Evolutionary conservation across 2,888 invertebrate species (phyloP), one percentile per base, ranked within the genome.

Genomic region (Drosophila quinaria): DNA sequence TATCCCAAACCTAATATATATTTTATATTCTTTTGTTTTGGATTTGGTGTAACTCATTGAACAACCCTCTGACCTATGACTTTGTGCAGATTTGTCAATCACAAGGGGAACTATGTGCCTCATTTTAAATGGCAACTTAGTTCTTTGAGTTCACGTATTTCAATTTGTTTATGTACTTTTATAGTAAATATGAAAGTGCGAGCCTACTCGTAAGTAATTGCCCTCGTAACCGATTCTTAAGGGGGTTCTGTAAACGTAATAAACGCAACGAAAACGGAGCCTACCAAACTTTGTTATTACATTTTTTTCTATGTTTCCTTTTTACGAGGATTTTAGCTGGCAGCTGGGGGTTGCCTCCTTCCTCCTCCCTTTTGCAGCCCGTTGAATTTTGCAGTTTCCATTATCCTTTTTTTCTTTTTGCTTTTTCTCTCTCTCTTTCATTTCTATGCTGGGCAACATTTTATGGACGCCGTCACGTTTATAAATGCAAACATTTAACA

Each of bases 401-500:
- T 74, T 75, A 74, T 74, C 70, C 74, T 56, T 74, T 73, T 62
- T 56, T 49, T 47, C 50, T 6, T 33, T 15, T 33, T 17, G 4
- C 17, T 33, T 11, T 17, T 22, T 35, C 5, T 15, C 6, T 9
- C 13, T 31, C 29, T 25, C 5, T 8, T 17, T 39, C 42, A 25
- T 17, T 46, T n/a, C 33, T n/a, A 41, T 39, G 39, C 10, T 15
- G 52, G 25, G 61, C 65, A 41, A 64, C 74, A 58, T 76, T 79
- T 79, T 73, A 79, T 70, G 70, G 54, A 61, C 66, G 67, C 71
- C 80, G 72, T 74, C 84, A 80, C 80, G 76, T 74, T 71, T 79
- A 69, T 74, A 81, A 80, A 84, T 72, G 82, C 80, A 87, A 84
- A 84, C 76, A 78, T 77, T 82, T 81, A 77, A 62, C 71, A 65